Evolutionary conservation across 2,113 vertebrate species (phyloP).

Genomic region (Scomber scombrus): DNA sequence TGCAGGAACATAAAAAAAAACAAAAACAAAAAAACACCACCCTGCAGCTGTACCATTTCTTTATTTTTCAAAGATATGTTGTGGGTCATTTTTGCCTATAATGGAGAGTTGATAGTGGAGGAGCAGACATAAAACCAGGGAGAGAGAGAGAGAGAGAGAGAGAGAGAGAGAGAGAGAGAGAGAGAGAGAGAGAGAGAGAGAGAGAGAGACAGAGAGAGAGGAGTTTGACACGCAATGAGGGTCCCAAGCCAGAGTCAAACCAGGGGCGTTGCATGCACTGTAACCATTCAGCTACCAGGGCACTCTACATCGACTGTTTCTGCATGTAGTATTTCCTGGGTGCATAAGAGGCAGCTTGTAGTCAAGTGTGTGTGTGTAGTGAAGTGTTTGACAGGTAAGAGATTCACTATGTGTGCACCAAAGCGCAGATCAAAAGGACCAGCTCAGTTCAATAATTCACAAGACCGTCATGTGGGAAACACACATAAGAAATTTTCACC

Average conservation of each 20-base stretch:
- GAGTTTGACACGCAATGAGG: no score
- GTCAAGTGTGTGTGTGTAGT: slow-evolving; percentile 60
- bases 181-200: no score
- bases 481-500: slow-evolving; percentile 67
- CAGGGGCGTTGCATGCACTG: no score
- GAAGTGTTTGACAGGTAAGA: slow-evolving; percentile 73
- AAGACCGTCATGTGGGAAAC: slow-evolving; percentile 59
- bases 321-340: slow-evolving; percentile 41
- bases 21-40: neutral
- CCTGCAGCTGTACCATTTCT: neutral
- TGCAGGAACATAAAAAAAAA: slow-evolving; percentile 6
- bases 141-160: no score
- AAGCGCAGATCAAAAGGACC: slow-evolving; percentile 72
- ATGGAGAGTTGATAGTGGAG: no score
- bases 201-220: no score
- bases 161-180: no score
- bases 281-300: no score
- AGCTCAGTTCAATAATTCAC: slow-evolving; percentile 80
- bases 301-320: neutral
- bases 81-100: no score
- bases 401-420: slow-evolving; percentile 60
- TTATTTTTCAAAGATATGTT: no score
- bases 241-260: no score
- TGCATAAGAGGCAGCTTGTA: slow-evolving; percentile 30
- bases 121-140: no score